phyloP scores from a whole-genome alignment of 2,888 invertebrate species.

The Ennomos erosarius region DNA sequence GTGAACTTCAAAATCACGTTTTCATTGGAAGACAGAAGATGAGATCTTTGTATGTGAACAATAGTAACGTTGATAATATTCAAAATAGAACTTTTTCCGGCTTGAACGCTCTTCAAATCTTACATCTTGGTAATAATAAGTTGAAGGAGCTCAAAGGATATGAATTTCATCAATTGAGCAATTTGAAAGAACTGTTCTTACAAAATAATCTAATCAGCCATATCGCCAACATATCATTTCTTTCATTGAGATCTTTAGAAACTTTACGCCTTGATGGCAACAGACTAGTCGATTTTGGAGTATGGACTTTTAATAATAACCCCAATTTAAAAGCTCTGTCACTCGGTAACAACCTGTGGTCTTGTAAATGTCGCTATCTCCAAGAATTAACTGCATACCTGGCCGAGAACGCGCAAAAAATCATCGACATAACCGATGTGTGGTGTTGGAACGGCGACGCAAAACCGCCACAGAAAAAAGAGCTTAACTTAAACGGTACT shows the following conservation, averaged over 20 bases:
- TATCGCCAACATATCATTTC: constrained; percentile 92
- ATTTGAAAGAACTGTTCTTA: constrained; percentile 92
- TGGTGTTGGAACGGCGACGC: constrained; percentile 93
- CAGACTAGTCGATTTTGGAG: constrained; percentile 91
- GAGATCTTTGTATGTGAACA: constrained; percentile 93
- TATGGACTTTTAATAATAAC: constrained; percentile 90
- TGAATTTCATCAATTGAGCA: constrained; percentile 93
- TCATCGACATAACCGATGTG: constrained; percentile 91
- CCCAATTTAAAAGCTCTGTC: constrained; percentile 90
- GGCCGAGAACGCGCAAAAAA: constrained; percentile 91
- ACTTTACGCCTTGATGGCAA: constrained; percentile 94
- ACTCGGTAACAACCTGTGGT: constrained; percentile 94
- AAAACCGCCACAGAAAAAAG: constrained; percentile 90
- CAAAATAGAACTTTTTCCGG: constrained; percentile 97
- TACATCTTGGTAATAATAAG: constrained; percentile 95
- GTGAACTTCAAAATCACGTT: constrained; percentile 92
- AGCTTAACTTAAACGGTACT: constrained; percentile 93
- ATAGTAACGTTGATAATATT: constrained; percentile 92
- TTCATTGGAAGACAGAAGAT: constrained; percentile 96
- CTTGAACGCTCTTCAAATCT: constrained; percentile 89
- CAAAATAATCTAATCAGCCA: constrained; percentile 93
- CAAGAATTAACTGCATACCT: constrained; percentile 94
- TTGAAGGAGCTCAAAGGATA: constrained; percentile 91
- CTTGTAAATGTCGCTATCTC: constrained; percentile 95
- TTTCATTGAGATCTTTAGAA: constrained; percentile 91